Evolutionary conservation across 1,140 invertebrate species (phyloP), one percentile per base, ranked within the genome.

Genomic region (Zaprionus africanus): DNA sequence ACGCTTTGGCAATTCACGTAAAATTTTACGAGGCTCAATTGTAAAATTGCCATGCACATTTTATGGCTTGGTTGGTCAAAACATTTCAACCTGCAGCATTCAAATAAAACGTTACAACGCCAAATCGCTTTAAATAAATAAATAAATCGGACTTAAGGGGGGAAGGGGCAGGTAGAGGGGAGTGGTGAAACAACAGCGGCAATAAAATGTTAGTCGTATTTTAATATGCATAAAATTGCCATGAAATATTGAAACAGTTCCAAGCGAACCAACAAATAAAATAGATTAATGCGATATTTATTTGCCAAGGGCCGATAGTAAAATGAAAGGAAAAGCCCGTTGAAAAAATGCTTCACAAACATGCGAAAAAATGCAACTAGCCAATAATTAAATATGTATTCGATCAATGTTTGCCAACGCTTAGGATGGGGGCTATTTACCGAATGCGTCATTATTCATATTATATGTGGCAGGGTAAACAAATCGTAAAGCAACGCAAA

Each of bases 21-120:
- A 66, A 82, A 78, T 87, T 86, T 87, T 79, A 82, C 79, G 69
- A 82, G 81, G 54, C 81, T 65, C 78, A 77, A 81, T 74, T 82
- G 78, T 76, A 70, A 78, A 71, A 83, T 69, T 71, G 67, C 78
- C 85, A 76, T 82, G 54, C 77, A 74, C 82, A 86, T 82, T 86
- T 86, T 82, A 86, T 82, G 79, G 77, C 79, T 76, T 75, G 69
- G 62, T 61, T 62, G 60, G 76, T 64, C 72, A 68, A 64, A 69
- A 75, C 71, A 83, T 63, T 67, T 73, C 67, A 76, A 71, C 73
- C 73, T 71, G 69, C 36, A 56, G 63, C 51, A 64, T 69, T 70
- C 77, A 79, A 69, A 79, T 73, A 72, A 69, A 81, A 63, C 34
- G 19, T 24, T 28, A 66, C 58, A 72, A 36, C 64, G 57, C 58